phyloP scores from a whole-genome alignment of 2,113 vertebrate species.

The Osmerus eperlanus region DNA sequence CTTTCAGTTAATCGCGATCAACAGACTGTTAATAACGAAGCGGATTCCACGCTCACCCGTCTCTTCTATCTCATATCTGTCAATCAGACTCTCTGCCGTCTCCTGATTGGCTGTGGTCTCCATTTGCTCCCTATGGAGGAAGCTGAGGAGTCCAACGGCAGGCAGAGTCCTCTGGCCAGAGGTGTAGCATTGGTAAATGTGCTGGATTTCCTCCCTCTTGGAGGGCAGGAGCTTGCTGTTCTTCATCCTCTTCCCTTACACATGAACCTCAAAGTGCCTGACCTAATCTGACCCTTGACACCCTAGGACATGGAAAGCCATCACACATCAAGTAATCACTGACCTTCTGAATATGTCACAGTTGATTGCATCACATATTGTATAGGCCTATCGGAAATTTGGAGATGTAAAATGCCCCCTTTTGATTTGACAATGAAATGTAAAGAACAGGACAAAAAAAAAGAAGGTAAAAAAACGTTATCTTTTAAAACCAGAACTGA shows the following conservation, averaged over 20 bases:
- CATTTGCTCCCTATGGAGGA: slow-evolving; percentile 59
- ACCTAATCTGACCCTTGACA: slow-evolving; percentile 26
- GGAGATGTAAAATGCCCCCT: too few relatives aligned
- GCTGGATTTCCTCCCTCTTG: slow-evolving; percentile 58
- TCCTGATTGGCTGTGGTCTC: slow-evolving; percentile 49
- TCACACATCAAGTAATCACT: too few relatives aligned
- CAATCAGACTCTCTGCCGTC: slow-evolving; percentile 51
- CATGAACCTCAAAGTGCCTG: slow-evolving; percentile 2
- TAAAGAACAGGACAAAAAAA: too few relatives aligned
- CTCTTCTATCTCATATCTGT: slow-evolving; percentile 66
- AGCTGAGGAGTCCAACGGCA: slow-evolving; percentile 42
- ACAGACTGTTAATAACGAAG: too few relatives aligned
- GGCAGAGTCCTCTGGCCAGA: slow-evolving; percentile 31
- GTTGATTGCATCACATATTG: too few relatives aligned
- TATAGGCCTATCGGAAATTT: too few relatives aligned
- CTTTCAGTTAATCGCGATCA: too few relatives aligned
- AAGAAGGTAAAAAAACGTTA: too few relatives aligned
- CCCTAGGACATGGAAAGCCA: too few relatives aligned
- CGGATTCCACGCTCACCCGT: slow-evolving; percentile 43
- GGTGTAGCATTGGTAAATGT: slow-evolving; percentile 45
- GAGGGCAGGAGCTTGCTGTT: slow-evolving; percentile 35
- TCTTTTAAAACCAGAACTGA: too few relatives aligned
- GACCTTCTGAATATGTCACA: too few relatives aligned
- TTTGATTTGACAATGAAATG: too few relatives aligned
- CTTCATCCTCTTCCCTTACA: slow-evolving; percentile 45